Evolutionary conservation across 2,888 invertebrate species (phyloP).

Genomic region (Eupithecia inturbata): DNA sequence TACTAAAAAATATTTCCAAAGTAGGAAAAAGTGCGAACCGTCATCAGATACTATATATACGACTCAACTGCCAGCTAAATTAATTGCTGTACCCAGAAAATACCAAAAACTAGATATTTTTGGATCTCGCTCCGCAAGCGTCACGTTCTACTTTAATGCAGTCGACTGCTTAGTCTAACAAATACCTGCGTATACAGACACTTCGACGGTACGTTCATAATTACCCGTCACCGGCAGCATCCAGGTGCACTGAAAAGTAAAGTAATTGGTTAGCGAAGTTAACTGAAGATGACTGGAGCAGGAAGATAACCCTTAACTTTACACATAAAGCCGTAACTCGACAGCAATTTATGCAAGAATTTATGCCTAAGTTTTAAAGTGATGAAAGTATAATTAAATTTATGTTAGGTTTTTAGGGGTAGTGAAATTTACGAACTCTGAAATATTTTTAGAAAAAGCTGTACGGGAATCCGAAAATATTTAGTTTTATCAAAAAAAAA

Average conservation of each 20-base stretch:
- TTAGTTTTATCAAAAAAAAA: background rate
- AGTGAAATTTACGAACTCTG: background rate
- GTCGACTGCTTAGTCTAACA: background rate
- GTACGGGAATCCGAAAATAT: background rate
- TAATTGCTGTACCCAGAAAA: too few relatives aligned
- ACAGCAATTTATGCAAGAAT: constrained; percentile 9
- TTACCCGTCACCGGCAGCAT: background rate
- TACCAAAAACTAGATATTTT: too few relatives aligned
- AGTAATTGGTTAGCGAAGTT: constrained; percentile 27
- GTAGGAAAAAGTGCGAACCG: too few relatives aligned
- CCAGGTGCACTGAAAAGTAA: constrained; percentile 32
- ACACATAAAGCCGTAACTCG: constrained; percentile 14
- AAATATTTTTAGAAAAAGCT: background rate
- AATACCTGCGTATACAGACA: background rate
- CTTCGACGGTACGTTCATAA: background rate
- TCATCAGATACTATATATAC: too few relatives aligned
- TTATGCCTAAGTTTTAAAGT: constrained; percentile 15
- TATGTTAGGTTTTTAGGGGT: background rate
- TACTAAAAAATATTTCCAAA: too few relatives aligned
- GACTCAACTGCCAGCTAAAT: too few relatives aligned
- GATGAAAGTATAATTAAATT: constrained; percentile 12
- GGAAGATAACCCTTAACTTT: constrained; percentile 24
- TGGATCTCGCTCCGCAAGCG: too few relatives aligned
- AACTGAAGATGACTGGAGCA: constrained; percentile 9
- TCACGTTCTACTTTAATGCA: background rate